A percentile compares a stretch with the other conserved stretches of the same genome.
These are phyloP conservation scores for Toxotes lorentzi DNA, from an alignment of 2,797 vertebrate species.

Conservation along the genomic window DNA sequence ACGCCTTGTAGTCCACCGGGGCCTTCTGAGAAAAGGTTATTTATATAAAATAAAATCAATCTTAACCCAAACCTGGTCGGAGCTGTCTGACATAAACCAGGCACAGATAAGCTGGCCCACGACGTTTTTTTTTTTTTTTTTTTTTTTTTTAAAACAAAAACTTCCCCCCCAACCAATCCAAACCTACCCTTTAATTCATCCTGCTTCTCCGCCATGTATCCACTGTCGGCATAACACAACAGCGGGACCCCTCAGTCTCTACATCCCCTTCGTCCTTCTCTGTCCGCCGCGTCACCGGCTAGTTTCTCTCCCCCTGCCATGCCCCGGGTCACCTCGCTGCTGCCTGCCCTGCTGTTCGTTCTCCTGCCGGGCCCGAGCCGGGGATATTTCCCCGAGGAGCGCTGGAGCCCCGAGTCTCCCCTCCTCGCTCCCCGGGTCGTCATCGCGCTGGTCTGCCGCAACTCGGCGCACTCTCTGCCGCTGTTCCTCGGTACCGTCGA, in stretches of 20 bases:
- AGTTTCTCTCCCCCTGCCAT: slow-evolving; percentile 71
- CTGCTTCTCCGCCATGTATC: slow-evolving; percentile 62
- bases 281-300: slow-evolving; percentile 46
- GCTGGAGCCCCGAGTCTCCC: slow-evolving; percentile 92
- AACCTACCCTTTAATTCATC: slow-evolving; percentile 72
- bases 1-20: accelerated
- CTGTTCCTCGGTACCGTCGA: slow-evolving; percentile 89
- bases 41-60: accelerated
- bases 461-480: slow-evolving; percentile 91
- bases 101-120: accelerated
- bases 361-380: slow-evolving; percentile 68
- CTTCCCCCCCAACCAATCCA: slow-evolving; percentile 15
- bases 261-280: slow-evolving; percentile 37
- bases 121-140: too few species aligned
- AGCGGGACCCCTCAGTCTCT: slow-evolving; percentile 34
- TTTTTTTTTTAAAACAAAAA: neutral
- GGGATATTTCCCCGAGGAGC: slow-evolving; percentile 93
- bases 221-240: slow-evolving; percentile 75
- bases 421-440: slow-evolving; percentile 89
- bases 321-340: slow-evolving; percentile 72
- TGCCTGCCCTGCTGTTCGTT: slow-evolving; percentile 69
- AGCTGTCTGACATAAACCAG: accelerated
- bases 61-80: accelerated
- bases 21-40: accelerated
- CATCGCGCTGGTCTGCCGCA: slow-evolving; percentile 90